phyloP scores from a whole-genome alignment of 2,797 vertebrate species.

The Serranus cabrilla region DNA sequence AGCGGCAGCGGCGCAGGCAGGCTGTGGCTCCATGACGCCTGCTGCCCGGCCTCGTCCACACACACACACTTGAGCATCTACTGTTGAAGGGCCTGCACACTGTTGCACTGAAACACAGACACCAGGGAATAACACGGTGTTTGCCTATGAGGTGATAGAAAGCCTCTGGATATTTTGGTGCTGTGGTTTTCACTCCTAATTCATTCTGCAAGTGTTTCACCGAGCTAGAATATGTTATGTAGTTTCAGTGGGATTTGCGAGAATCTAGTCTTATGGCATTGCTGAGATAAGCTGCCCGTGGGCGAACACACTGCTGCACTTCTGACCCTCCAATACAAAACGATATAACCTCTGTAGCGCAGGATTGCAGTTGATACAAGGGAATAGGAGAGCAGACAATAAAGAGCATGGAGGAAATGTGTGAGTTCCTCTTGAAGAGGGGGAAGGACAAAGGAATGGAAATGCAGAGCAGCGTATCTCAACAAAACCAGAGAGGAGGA shows the following conservation, averaged over 20 bases:
- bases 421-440: conserved; percentile 54
- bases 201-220: conserved; percentile 62
- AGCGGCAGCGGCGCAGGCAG: conserved; percentile 52
- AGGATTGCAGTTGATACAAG: conserved; percentile 59
- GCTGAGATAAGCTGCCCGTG: conserved; percentile 77
- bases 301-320: conserved; percentile 71
- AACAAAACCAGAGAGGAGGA: conserved; percentile 60
- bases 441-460: conserved; percentile 55
- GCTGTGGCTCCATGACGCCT: conserved; percentile 51
- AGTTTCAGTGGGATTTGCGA: conserved; percentile 71
- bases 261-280: conserved; percentile 61
- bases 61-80: conserved; percentile 44
- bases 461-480: conserved; percentile 65
- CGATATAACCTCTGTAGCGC: conserved; percentile 64
- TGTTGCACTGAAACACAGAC: conserved; percentile 30
- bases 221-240: conserved; percentile 60
- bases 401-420: conserved; percentile 67
- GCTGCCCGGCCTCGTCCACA: conserved; percentile 51
- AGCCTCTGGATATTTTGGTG: conserved; percentile 46
- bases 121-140: conserved; percentile 37
- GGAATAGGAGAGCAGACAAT: conserved; percentile 66
- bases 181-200: conserved; percentile 51
- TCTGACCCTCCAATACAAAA: conserved; percentile 77
- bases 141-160: conserved; percentile 44
- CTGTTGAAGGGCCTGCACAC: conserved; percentile 43